Evolutionary conservation across 2,888 invertebrate species (phyloP).

Genomic region (Mythimna albipuncta): DNA sequence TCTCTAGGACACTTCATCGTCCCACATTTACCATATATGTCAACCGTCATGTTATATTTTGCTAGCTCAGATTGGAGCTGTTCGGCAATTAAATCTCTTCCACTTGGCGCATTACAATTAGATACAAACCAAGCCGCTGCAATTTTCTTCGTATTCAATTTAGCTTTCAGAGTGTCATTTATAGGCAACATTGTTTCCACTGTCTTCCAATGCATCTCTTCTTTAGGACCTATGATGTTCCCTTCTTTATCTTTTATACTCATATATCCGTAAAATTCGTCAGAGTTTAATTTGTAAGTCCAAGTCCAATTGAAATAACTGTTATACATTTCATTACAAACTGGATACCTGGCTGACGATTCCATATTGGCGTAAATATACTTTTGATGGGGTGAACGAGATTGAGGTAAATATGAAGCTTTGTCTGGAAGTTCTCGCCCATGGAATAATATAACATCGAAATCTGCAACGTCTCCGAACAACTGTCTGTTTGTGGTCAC

Average conservation of each 20-base stretch:
- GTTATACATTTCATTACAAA: slow-evolving; percentile 67
- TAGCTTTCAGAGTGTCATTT: slow-evolving; percentile 65
- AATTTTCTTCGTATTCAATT: slow-evolving; percentile 70
- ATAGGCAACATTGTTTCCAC: slow-evolving; percentile 70
- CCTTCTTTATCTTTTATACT: slow-evolving; percentile 66
- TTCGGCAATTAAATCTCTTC: slow-evolving; percentile 65
- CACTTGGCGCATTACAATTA: slow-evolving; percentile 70
- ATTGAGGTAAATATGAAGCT: slow-evolving; percentile 59
- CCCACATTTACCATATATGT: slow-evolving; percentile 78
- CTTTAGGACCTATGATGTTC: slow-evolving; percentile 69
- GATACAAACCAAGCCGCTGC: slow-evolving; percentile 82
- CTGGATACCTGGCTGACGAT: slow-evolving; percentile 72
- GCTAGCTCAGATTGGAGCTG: slow-evolving; percentile 64
- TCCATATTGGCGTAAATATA: slow-evolving; percentile 68
- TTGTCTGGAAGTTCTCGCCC: slow-evolving; percentile 67
- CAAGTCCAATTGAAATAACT: slow-evolving; percentile 79
- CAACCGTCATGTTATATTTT: slow-evolving; percentile 67
- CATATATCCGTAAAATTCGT: slow-evolving; percentile 72
- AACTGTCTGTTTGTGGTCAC: slow-evolving; percentile 71
- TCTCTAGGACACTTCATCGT: slow-evolving; percentile 55
- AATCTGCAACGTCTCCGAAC: slow-evolving; percentile 68
- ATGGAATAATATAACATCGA: slow-evolving; percentile 77
- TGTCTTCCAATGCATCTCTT: slow-evolving; percentile 71
- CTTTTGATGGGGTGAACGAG: slow-evolving; percentile 65
- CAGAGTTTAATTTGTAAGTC: slow-evolving; percentile 76